Evolutionary conservation across 1,140 invertebrate species (phyloP).

Genomic region (Dufourea novaeangliae): DNA sequence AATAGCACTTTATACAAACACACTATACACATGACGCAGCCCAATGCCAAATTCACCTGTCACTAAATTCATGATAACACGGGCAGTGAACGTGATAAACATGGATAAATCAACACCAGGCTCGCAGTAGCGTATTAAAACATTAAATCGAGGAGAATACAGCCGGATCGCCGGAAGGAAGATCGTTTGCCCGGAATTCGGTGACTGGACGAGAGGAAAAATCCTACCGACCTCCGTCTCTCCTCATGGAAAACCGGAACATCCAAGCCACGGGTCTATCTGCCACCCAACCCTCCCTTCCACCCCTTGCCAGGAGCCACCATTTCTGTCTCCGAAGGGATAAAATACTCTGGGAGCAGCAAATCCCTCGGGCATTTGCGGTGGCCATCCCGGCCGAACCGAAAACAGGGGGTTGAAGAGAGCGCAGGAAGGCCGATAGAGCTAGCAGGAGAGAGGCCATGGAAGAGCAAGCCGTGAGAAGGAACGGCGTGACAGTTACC

Average conservation of each 20-base stretch:
- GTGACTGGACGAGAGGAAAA: slow-evolving; percentile 9
- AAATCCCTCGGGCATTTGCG: slow-evolving; percentile 66
- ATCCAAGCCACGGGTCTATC: slow-evolving; percentile 23
- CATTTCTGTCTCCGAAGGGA: slow-evolving; percentile 46
- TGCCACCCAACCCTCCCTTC: neutral
- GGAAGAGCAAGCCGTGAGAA: slow-evolving; percentile 35
- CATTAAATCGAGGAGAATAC: slow-evolving; percentile 25
- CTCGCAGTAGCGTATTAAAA: slow-evolving; percentile 7
- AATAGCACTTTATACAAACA: too few species aligned
- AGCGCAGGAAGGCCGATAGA: slow-evolving; percentile 32
- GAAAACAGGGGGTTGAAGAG: slow-evolving; percentile 50
- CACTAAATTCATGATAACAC: neutral
- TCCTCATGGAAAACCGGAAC: slow-evolving; percentile 39
- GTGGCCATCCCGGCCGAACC: slow-evolving; percentile 46
- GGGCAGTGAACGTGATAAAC: neutral
- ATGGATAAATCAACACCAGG: neutral
- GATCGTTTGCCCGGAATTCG: slow-evolving; percentile 29
- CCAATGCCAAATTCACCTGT: too few species aligned
- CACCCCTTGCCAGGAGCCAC: neutral
- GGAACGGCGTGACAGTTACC: slow-evolving; percentile 28
- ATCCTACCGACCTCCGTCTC: neutral
- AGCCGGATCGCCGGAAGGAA: slow-evolving; percentile 10
- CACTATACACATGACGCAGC: too few species aligned
- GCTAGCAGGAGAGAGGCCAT: too few species aligned
- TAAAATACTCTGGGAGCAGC: slow-evolving; percentile 49